Percentiles rank a stretch among this genome's conserved stretches.
phyloP scores from a whole-genome alignment of 1,140 invertebrate genomes.

The Mycetomoellerius zeteki region DNA sequence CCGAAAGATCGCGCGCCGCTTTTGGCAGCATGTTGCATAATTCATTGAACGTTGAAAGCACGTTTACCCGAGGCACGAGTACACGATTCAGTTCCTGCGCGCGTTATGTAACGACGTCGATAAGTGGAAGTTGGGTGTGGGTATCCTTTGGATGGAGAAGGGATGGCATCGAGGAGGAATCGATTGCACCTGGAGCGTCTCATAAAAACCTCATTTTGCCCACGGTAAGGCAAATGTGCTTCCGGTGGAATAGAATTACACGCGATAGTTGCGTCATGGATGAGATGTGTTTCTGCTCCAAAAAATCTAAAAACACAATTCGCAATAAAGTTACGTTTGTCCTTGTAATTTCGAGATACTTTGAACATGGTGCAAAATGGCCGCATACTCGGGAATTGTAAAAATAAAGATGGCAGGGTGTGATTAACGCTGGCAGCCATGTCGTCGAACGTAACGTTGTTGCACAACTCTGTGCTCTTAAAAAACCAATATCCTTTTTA shows the following conservation, averaged over 20 bases:
- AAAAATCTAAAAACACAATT: neutral
- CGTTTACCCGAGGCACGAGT: slow-evolving; percentile 17
- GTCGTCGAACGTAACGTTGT: neutral
- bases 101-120: slow-evolving; percentile 59
- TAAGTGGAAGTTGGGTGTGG: slow-evolving; percentile 7
- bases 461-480: neutral
- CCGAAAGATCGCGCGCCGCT: neutral
- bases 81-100: slow-evolving; percentile 8
- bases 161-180: neutral
- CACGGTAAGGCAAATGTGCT: neutral
- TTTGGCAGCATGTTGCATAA: slow-evolving; percentile 14
- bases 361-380: neutral
- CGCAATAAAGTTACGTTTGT: neutral
- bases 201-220: slow-evolving; percentile 24
- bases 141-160: slow-evolving; percentile 27
- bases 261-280: neutral
- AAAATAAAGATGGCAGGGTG: neutral
- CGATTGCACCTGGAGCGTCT: slow-evolving; percentile 37
- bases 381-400: neutral
- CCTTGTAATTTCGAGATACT: neutral
- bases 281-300: no score
- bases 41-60: slow-evolving; percentile 15
- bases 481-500: neutral
- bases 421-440: neutral
- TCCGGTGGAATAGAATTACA: slow-evolving; percentile 6